Percentiles rank a stretch among this genome's conserved stretches.
Conservation (phyloP, 2,113 vertebrate genomes). For the Lampris megalopsis region DNA sequence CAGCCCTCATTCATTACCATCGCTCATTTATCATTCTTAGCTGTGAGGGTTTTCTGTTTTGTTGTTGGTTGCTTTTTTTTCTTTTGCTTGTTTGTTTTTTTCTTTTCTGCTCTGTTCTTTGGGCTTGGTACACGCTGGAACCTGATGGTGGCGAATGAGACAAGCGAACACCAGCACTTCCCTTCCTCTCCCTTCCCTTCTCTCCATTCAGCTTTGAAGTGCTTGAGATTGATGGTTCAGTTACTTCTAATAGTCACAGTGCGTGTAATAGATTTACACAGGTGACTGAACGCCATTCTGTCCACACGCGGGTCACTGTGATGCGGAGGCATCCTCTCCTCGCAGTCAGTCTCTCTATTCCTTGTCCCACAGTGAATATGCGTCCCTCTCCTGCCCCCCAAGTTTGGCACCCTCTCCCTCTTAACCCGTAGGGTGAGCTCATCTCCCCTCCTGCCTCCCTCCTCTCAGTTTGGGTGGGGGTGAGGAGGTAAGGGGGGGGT, state of each 20-base stretch:
- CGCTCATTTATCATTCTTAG: slow-evolving; percentile 37
- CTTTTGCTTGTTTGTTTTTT: background rate
- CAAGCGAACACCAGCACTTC: background rate
- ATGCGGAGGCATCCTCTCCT: slow-evolving; percentile 9
- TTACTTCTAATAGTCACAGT: no score
- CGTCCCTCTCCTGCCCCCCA: slow-evolving; percentile 40
- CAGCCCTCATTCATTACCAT: slow-evolving; percentile 27
- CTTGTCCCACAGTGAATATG: slow-evolving; percentile 8
- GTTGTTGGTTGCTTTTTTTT: background rate
- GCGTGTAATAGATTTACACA: no score
- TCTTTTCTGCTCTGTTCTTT: slow-evolving; percentile 15
- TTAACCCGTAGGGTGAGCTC: background rate
- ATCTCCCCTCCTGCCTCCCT: slow-evolving; percentile 48
- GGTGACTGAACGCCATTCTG: background rate
- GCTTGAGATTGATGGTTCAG: no score
- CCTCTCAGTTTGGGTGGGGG: slow-evolving; percentile 45
- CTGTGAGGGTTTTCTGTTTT: background rate
- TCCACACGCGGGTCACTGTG: background rate
- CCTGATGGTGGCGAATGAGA: background rate
- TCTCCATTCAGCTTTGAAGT: background rate
- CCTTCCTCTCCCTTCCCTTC: slow-evolving; percentile 8
- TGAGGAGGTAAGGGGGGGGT: slow-evolving; percentile 27
- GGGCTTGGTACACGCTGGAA: background rate
- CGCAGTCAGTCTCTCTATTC: background rate
- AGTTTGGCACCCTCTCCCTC: slow-evolving; percentile 38